phyloP scores from a whole-genome alignment of 2,797 vertebrate species.

The Smutsia gigantea region DNA sequence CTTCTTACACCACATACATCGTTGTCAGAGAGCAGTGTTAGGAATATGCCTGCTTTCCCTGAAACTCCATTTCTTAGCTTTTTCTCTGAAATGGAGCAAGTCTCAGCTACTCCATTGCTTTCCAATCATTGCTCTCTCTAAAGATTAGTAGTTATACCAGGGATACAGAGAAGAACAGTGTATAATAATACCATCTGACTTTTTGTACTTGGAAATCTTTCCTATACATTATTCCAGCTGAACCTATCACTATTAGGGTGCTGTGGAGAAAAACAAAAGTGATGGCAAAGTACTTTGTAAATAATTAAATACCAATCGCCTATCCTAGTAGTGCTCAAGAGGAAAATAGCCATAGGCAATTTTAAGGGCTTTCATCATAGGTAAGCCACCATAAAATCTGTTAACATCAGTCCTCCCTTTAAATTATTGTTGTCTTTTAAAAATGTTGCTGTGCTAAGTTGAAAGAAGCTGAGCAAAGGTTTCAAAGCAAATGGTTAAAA shows the following conservation, averaged over 20 bases:
- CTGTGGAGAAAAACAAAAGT: background rate
- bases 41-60: background rate
- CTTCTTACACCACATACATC: background rate
- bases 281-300: background rate
- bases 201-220: background rate
- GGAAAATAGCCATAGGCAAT: background rate
- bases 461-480: background rate
- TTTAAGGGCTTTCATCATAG: slow-evolving; percentile 37
- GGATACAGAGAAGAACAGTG: background rate
- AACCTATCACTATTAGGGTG: background rate
- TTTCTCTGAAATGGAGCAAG: background rate
- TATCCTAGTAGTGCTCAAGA: background rate
- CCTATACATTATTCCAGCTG: background rate
- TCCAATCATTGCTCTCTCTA: background rate
- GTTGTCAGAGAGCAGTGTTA: background rate
- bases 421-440: background rate
- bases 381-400: slow-evolving; percentile 37
- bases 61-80: background rate
- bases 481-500: background rate
- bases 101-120: background rate
- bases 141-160: background rate
- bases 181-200: background rate
- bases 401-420: background rate
- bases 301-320: slow-evolving; percentile 50
- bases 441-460: background rate